These are phyloP conservation scores for Scaptomyza pallida DNA, from an alignment of 1,140 invertebrate genomes.

Conservation along the genomic window DNA sequence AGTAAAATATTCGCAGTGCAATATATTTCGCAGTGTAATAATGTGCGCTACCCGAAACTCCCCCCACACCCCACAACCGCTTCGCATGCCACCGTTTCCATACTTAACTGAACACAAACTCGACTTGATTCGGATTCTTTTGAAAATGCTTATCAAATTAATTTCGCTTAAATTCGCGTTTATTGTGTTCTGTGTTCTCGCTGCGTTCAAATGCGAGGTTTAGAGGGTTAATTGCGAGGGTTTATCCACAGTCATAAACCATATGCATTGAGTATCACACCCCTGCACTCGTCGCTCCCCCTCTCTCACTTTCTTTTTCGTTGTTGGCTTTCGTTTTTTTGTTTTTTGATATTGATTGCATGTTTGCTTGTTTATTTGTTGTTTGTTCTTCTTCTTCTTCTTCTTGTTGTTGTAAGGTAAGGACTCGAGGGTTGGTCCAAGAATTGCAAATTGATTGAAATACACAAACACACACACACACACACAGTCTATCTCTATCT, in stretches of 20 bases:
- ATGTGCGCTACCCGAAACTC: neutral
- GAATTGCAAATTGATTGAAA: slow-evolving; percentile 57
- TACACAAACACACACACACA: slow-evolving; percentile 2
- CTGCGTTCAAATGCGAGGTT: slow-evolving; percentile 41
- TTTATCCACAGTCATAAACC: slow-evolving; percentile 27
- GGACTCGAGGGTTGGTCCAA: slow-evolving; percentile 58
- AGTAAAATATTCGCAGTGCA: too few species aligned
- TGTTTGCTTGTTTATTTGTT: slow-evolving; percentile 54
- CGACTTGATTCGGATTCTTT: slow-evolving; percentile 31
- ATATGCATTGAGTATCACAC: neutral
- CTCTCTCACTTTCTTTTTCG: slow-evolving; percentile 8
- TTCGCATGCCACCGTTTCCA: too few species aligned
- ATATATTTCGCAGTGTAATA: neutral
- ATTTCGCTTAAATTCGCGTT: slow-evolving; percentile 79
- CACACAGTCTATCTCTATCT: neutral
- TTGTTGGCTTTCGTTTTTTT: slow-evolving; percentile 10
- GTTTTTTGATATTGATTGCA: slow-evolving; percentile 49
- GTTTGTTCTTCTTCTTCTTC: neutral
- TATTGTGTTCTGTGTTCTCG: slow-evolving; percentile 61
- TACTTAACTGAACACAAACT: slow-evolving; percentile 1
- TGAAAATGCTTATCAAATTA: slow-evolving; percentile 81
- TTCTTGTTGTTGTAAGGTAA: slow-evolving; percentile 32
- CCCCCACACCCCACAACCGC: neutral
- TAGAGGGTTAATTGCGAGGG: slow-evolving; percentile 77
- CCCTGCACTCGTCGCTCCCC: neutral